Conservation (phyloP, 1,140 invertebrate genomes). For the Drosophila micromelanica region DNA sequence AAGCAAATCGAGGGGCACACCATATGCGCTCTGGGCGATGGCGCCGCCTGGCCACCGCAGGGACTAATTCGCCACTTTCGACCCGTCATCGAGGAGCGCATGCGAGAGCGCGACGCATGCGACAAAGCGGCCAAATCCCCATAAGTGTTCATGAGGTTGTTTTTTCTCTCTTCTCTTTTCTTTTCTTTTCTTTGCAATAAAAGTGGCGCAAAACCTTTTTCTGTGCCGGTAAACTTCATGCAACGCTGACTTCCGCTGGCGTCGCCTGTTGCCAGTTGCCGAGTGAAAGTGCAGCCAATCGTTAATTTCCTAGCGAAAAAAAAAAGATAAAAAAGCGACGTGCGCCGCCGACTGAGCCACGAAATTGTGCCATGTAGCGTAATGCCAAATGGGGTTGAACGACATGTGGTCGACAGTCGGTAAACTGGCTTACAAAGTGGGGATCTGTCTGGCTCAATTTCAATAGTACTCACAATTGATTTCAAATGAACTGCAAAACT, state of each 20-base stretch:
- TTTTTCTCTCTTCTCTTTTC: too few species aligned
- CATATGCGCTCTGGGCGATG: conserved; percentile 71
- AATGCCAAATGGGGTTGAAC: conserved; percentile 62
- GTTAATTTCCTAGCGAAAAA: conserved; percentile 55
- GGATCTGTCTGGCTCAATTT: too few species aligned
- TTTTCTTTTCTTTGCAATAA: conserved; percentile 28
- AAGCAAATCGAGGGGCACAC: conserved; percentile 78
- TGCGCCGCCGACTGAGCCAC: conserved; percentile 51
- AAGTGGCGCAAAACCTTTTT: conserved; percentile 29
- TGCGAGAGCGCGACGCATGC: conserved; percentile 35
- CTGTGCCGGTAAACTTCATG: conserved; percentile 43
- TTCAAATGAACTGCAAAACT: too few species aligned
- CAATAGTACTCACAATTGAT: too few species aligned
- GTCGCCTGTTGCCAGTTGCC: conserved; percentile 31
- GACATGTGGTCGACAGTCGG: conserved; percentile 30
- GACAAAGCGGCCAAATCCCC: conserved; percentile 11
- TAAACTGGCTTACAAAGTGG: not conserved
- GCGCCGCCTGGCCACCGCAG: conserved; percentile 73
- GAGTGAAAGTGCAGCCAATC: conserved; percentile 75
- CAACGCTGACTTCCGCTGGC: conserved; percentile 53
- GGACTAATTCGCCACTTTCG: conserved; percentile 76
- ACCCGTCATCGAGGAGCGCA: conserved; percentile 64
- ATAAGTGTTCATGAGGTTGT: conserved; percentile 20
- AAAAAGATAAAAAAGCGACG: too few species aligned
- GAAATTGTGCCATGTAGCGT: conserved; percentile 67